Conservation (phyloP, 2,113 vertebrate genomes). For the Melanocharis versteri region DNA sequence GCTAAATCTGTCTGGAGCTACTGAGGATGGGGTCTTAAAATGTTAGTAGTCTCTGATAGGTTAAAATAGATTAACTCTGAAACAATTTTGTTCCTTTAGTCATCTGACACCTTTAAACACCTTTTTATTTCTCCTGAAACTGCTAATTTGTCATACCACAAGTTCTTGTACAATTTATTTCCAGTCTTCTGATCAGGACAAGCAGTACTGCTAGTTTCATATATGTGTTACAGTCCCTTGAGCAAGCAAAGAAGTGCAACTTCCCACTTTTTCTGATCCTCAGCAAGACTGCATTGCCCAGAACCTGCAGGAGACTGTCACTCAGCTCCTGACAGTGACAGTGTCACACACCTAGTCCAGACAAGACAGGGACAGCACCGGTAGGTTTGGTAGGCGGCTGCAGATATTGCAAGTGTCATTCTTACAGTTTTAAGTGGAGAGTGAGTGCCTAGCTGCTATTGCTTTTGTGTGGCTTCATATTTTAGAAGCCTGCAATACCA, state of each 20-base stretch:
- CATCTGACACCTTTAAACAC: not conserved
- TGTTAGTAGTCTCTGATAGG: not conserved
- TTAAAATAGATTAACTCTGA: not conserved
- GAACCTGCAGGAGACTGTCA: not conserved
- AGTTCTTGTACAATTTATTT: not conserved
- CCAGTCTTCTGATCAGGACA: not conserved
- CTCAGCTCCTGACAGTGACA: not conserved
- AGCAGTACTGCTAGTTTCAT: not conserved
- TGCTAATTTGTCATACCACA: not conserved
- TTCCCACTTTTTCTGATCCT: not conserved
- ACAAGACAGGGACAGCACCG: not conserved
- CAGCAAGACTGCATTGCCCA: not conserved
- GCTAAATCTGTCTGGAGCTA: not conserved
- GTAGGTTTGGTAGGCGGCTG: not conserved
- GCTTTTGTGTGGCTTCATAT: not conserved
- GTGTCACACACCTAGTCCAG: not conserved
- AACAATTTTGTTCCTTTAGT: not conserved
- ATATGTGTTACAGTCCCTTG: not conserved
- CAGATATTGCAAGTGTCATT: not conserved
- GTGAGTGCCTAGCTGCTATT: not conserved
- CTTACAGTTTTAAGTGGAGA: not conserved
- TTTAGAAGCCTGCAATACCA: not conserved
- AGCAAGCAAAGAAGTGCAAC: not conserved
- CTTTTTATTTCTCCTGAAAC: not conserved
- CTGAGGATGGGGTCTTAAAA: not conserved